These are phyloP conservation scores for Tiliacea citrago DNA, from an alignment of 2,888 invertebrate species.

Conservation along the genomic window DNA sequence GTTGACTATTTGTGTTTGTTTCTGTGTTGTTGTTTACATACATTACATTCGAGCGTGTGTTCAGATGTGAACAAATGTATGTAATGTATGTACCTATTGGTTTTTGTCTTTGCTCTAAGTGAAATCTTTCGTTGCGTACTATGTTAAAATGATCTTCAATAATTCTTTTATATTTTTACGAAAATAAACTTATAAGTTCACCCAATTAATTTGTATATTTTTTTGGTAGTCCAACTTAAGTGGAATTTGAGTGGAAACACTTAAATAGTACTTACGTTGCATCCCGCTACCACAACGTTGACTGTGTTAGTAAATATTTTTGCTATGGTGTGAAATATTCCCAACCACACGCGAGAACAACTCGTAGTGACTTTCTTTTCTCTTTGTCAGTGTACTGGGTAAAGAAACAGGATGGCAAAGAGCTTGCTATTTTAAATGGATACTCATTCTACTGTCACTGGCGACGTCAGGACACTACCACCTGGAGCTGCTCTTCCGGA, in stretches of 20 bases:
- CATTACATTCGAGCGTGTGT: too few relatives aligned
- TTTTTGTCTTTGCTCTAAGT: neutral
- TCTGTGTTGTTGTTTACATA: neutral
- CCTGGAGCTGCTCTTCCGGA: conserved; percentile 71
- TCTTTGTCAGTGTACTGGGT: conserved; percentile 52
- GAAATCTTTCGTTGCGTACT: neutral
- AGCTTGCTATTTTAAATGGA: conserved; percentile 67
- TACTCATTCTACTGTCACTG: conserved; percentile 69
- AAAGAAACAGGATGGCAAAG: conserved; percentile 61
- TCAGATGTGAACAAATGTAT: neutral
- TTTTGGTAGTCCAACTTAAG: neutral
- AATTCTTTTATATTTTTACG: neutral
- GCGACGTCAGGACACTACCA: conserved; percentile 35
- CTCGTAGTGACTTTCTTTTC: neutral
- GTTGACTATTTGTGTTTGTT: neutral
- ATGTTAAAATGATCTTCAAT: neutral
- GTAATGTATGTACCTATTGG: neutral
- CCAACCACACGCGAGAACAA: neutral
- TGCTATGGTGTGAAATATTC: neutral
- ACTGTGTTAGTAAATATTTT: neutral
- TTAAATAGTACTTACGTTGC: neutral
- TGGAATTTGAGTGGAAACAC: neutral
- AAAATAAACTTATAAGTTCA: conserved; percentile 1
- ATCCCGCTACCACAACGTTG: neutral
- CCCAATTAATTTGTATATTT: neutral